Conservation (phyloP, 2,888 invertebrate species). For the Agonopterix alstromeriana region DNA sequence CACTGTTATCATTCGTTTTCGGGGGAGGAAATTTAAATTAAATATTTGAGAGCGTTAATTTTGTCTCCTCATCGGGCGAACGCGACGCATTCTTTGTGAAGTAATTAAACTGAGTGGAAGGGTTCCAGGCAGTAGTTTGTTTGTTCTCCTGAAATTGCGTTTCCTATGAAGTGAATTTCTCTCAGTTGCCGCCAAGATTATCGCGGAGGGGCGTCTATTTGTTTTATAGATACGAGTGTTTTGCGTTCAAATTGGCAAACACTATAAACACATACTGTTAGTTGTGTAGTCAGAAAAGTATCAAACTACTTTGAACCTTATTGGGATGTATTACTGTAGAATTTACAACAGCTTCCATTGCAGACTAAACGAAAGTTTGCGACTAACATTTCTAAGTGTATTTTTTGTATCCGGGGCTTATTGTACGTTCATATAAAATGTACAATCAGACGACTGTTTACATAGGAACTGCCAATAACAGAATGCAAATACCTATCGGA, state of each 20-base stretch:
- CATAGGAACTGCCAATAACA: constrained; percentile 63
- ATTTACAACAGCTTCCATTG: too few species aligned
- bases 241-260: background rate
- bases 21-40: constrained; percentile 73
- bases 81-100: constrained; percentile 76
- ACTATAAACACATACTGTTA: too few species aligned
- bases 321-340: too few species aligned
- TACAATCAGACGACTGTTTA: constrained; percentile 65
- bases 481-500: constrained; percentile 63
- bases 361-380: too few species aligned
- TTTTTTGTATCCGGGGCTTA: constrained; percentile 6
- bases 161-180: constrained; percentile 68
- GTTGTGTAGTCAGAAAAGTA: too few species aligned
- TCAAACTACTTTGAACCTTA: too few species aligned
- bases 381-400: too few species aligned
- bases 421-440: constrained; percentile 35
- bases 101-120: constrained; percentile 77
- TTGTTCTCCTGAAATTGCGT: constrained; percentile 73
- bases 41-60: constrained; percentile 77
- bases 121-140: constrained; percentile 73
- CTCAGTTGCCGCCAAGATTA: constrained; percentile 44
- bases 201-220: constrained; percentile 32
- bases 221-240: constrained; percentile 22
- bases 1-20: constrained; percentile 72
- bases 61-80: constrained; percentile 75